Evolutionary conservation across 2,797 vertebrate species (phyloP), one percentile per base, ranked within the genome.

Genomic region (Chrysocyon brachyurus): DNA sequence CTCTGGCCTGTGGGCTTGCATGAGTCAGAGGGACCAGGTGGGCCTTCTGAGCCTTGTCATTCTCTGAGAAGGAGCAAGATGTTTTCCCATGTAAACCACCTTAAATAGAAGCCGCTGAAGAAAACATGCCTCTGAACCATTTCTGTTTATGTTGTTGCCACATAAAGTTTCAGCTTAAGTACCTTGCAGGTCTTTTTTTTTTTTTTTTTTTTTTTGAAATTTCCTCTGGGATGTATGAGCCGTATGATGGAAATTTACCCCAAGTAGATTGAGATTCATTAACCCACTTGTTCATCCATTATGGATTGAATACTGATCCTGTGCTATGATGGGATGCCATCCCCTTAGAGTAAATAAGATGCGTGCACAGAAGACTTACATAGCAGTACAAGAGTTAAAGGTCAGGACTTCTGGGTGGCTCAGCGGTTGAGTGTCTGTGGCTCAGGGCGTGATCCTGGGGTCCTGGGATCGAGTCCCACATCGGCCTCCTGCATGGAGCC

Each of bases 211-310:
- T 40, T 40, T 40, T 40, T 9, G 21, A 46, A 31, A 73, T 83
- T 88, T 36, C n/a, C 21, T 79, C 31, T 85, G 26, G 26, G 63
- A 21, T 68, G 4, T 70, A 3, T 54, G 81, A 61, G 68, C 59
- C 19, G 46, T 52, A 6, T 84, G 79, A 90, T 19, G 85, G 91
- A 90, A 90, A 86, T 86, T 84, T 82, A 79, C 68, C 92, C 36
- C 87, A 54, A 33, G 19, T 26, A 36, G 75, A 84, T 36, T 52
- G 52, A 92, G 61, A 94, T 64, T 72, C 36, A 66, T 70, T 46
- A 49, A 81, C 64, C 33, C 12, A 59, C 46, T 54, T 33, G 28
- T 66, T 66, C 9, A 5, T 17, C 24, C 61, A 5, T 92, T 52
- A 81, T 73, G 33, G 68, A 66, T 56, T 33, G 75, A 57, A 5